Base-by-base conservation (phyloP, 1,140 invertebrate species). In the Lepidurus apus region DNA sequence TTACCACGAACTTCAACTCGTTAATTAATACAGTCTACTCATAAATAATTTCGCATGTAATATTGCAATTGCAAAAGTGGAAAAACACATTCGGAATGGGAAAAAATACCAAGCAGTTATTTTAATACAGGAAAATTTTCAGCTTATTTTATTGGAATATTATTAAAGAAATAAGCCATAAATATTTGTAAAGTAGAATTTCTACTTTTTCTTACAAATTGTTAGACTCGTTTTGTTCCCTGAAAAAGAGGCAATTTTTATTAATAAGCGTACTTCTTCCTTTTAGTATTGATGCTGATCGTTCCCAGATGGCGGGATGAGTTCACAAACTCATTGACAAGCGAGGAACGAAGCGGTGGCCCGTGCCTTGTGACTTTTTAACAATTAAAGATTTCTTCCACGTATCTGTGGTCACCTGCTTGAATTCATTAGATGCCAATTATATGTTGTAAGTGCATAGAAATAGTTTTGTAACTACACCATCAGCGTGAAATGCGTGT, bases 281-380 rank as follows among this genome's bases (percentile, higher is more conserved):
- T 34, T 4, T 34, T 4, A 17, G 21, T n/a, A 17, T 7, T 65
- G 53, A 21, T 17, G 53, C 1, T 65, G 21, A 17, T 17, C 21
- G 53, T 17, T 65, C 9, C 21, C 7, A 65, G 53, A 17, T 65
- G 53, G 9, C 53, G 21, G 0, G 17, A 65, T 13, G 8, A 65
- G 53, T 65, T 17, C 53, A 65, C 53, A 65, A 65, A 65, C 53
- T 65, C 53, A 65, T 65, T 65, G 53, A 65, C 53, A 65, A 65
- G 53, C 53, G 53, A 65, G 53, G 53, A 65, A 21, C 53, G 21
- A 65, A 65, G 53, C 53, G 53, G 34, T 34, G 34, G 53, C 53
- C 53, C 53, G 53, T 65, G 53, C 53, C 53, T 65, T 65, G 53
- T 65, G 53, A 65, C 53, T 65, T 13, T 34, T n/a, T 13, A 65